Conservation (phyloP, 2,888 invertebrate genomes). For the Ophonus ardosiacus region DNA sequence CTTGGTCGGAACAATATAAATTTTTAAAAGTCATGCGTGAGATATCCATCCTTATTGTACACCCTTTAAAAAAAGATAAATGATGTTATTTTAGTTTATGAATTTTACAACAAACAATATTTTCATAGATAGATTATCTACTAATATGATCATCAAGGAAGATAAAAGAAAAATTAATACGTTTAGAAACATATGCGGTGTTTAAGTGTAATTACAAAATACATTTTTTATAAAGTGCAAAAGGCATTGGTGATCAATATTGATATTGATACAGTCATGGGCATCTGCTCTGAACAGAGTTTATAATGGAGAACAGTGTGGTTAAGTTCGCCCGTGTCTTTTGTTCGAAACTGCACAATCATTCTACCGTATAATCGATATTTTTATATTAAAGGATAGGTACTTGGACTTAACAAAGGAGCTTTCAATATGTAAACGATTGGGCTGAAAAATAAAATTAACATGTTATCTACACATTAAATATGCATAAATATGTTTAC, state of each 20-base stretch:
- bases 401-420: constrained; percentile 19
- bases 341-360: constrained; percentile 51
- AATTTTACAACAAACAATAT: too few species aligned
- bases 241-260: constrained; percentile 14
- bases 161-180: too few species aligned
- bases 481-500: background rate
- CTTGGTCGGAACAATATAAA: too few species aligned
- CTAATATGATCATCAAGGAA: too few species aligned
- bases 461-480: constrained; percentile 14
- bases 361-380: constrained; percentile 47
- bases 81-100: too few species aligned
- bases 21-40: too few species aligned
- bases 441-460: constrained; percentile 13
- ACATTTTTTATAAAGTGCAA: background rate
- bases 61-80: too few species aligned
- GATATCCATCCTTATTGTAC: too few species aligned
- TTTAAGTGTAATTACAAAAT: background rate
- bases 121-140: too few species aligned
- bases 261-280: constrained; percentile 27
- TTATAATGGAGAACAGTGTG: constrained; percentile 17
- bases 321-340: constrained; percentile 40
- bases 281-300: constrained; percentile 17
- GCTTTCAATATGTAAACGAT: constrained; percentile 31
- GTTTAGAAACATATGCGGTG: too few species aligned
- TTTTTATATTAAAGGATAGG: constrained; percentile 45